Evolutionary conservation across 1,140 invertebrate species (phyloP), one percentile per base, ranked within the genome.

Genomic region (Bombus pascuorum): DNA sequence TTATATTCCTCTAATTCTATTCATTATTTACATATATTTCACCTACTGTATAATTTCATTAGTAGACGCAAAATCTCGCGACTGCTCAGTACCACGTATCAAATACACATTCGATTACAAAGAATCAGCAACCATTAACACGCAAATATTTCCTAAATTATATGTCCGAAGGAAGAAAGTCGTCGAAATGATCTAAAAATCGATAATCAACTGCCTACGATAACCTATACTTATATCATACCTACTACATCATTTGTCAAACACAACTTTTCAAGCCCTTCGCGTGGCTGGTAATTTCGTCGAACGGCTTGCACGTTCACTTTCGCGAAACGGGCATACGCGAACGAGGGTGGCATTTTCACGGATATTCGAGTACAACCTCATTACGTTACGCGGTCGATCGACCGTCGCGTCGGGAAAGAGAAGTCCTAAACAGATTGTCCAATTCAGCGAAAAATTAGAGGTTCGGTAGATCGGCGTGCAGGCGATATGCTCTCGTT

Each of bases 351-450:
- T n/a, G 25, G 32, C 39, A 10, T 83, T 75, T 73, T 75, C 81
- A 75, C 68, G 71, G 72, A 76, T 66, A 28, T n/a, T 83, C 79
- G 68, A 81, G 79, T 81, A 59, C 79, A 71, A 53, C 79, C 79
- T 81, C 79, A 57, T 81, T 81, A 81, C 28, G 37, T 59, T 81
- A 72, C 57, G 57, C 81, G 81, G 81, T 82, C 81, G 81, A 82
- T 75, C 59, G 81, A 18, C 10, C 72, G 47, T 42, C 68, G 59
- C 59, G 34, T 39, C 37, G 37, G n/a, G 53, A 37, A 65, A 75
- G 71, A 82, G 32, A 75, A 44, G 81, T 34, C 59, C 71, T 53
- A 75, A 82, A 66, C 42, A 53, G 71, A 82, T 82, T 82, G 57
- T 37, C 81, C 59, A 66, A 82, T 74, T 75, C 71, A 66, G 37